Evolutionary conservation across 2,797 vertebrate genomes (phyloP).

Genomic region (Chelonia mydas): DNA sequence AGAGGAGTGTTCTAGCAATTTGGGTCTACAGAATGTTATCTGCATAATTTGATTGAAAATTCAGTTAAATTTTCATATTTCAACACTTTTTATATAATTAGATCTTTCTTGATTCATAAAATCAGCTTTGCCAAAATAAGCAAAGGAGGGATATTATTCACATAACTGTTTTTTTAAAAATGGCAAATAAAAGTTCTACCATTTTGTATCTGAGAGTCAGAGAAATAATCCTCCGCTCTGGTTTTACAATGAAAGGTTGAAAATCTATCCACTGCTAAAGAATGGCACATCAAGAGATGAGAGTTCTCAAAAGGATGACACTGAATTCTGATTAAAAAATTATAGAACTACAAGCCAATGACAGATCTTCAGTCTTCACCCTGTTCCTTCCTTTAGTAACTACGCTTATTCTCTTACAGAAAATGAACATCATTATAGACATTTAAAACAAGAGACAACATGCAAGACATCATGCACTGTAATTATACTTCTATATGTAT

Average conservation of each 20-base stretch:
- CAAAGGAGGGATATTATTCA: constrained; percentile 2
- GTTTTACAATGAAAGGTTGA: background rate
- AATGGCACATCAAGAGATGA: constrained; percentile 30
- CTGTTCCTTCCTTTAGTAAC: accelerated
- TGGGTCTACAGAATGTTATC: constrained; percentile 24
- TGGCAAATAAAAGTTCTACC: background rate
- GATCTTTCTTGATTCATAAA: background rate
- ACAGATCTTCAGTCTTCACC: background rate
- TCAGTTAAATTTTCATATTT: background rate
- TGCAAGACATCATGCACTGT: background rate
- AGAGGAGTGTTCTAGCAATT: background rate
- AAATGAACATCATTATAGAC: background rate
- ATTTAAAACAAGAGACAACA: background rate
- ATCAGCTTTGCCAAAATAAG: constrained; percentile 8
- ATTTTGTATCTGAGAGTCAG: background rate
- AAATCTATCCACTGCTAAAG: constrained; percentile 44
- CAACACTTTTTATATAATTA: constrained; percentile 15
- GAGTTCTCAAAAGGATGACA: constrained; percentile 26
- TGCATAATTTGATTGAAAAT: constrained; percentile 38
- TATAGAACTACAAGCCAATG: background rate
- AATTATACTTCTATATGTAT: background rate
- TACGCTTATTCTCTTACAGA: background rate
- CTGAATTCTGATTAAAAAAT: background rate
- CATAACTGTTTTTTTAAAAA: background rate
- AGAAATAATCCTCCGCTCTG: background rate